These are phyloP conservation scores for Nestor notabilis DNA, from an alignment of 2,113 vertebrate genomes.

Conservation along the genomic window DNA sequence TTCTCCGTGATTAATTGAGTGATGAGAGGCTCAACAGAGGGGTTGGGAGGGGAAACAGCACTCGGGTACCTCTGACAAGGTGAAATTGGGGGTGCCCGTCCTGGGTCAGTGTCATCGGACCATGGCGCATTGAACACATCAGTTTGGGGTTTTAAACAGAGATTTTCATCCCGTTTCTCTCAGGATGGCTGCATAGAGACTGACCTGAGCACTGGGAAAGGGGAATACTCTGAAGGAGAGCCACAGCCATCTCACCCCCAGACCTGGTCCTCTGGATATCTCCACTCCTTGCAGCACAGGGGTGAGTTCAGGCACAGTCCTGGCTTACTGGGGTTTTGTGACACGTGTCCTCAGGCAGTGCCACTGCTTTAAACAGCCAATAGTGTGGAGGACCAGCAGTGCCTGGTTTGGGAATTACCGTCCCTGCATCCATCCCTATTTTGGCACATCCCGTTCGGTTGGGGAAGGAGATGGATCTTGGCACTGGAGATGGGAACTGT, in stretches of 20 bases:
- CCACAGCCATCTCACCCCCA: accelerated
- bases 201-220: neutral
- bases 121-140: accelerated
- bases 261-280: accelerated
- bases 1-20: neutral
- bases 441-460: accelerated
- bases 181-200: neutral
- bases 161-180: neutral
- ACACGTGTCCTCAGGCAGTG: accelerated
- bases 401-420: neutral
- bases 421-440: neutral
- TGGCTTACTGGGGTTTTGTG: neutral
- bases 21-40: neutral
- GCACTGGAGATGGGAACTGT: accelerated
- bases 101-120: accelerated
- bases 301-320: neutral
- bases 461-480: accelerated
- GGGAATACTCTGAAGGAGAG: neutral
- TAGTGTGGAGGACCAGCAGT: accelerated
- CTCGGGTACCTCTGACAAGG: accelerated
- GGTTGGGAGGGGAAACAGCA: accelerated
- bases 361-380: neutral
- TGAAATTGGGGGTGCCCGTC: neutral
- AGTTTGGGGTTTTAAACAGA: neutral
- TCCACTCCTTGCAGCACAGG: accelerated